Evolutionary conservation across 1,140 invertebrate genomes (phyloP), one percentile per base, ranked within the genome.

Genomic region (Telenomus remus): DNA sequence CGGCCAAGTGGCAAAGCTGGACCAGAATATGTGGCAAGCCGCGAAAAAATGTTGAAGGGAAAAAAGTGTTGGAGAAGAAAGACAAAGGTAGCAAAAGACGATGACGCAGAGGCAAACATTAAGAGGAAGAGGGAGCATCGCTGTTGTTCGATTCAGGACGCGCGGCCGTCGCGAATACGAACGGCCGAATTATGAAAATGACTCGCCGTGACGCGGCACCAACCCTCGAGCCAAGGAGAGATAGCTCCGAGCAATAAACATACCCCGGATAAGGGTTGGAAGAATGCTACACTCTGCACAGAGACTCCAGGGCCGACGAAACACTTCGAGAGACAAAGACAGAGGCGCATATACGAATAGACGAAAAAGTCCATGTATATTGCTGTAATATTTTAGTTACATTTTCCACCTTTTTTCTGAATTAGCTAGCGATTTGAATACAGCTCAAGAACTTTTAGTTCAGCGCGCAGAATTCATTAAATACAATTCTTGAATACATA

Each of bases 131-230:
- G 54, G 55, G 65, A 64, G 64, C 51, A 39, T 37, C 79, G 83
- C 80, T 85, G 83, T 86, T 86, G 82, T 87, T 88, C 86, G 85
- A 87, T 87, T 86, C 85, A 81, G 82, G 82, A 81, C 81, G 85
- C 84, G 80, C 82, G 80, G 76, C 76, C 79, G 82, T 81, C 74
- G 85, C 85, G 89, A 89, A 90, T 90, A 90, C 88, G 89, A 89
- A 90, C 88, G 87, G 87, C 87, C 85, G 83, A 90, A 89, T 90
- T 90, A 90, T 89, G 88, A 90, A 90, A 90, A 89, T 90, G 85
- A 89, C 86, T 84, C 80, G 66, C 81, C 84, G 85, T 86, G 86
- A 87, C 84, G 86, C 85, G 82, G 84, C 83, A 82, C 72, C 85
- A 82, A 85, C 83, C 86, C 85, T 84, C 78, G 71, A 80, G 66